A percentile compares a stretch with the other conserved stretches of the same genome.
These are phyloP conservation scores for Stichopus horrens DNA, from an alignment of 53 echinoderm and acorn worm species.

Conservation along the genomic window DNA sequence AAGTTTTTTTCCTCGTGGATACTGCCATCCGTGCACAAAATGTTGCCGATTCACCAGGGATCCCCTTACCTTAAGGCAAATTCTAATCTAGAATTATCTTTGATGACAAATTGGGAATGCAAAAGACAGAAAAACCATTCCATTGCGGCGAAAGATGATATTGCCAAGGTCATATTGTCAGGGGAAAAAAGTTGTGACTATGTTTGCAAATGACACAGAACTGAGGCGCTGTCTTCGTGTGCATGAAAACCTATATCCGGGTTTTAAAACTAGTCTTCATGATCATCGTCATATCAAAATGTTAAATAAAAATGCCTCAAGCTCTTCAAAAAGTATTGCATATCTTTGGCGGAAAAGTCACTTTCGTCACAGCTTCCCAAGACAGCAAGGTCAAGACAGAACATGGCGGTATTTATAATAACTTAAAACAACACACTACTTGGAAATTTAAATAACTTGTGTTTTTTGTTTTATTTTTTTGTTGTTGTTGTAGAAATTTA, in stretches of 20 bases:
- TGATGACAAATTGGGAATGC: constrained; percentile 32
- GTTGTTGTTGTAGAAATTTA: too few species aligned
- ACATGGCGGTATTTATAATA: background rate
- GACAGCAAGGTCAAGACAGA: constrained; percentile 6
- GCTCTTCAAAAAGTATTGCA: background rate
- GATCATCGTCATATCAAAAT: background rate
- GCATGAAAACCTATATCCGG: constrained; percentile 12
- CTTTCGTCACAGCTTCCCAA: background rate
- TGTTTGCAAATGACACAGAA: constrained; percentile 41
- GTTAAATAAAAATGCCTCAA: background rate
- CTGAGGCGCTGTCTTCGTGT: constrained; percentile 30
- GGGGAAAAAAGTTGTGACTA: constrained; percentile 42
- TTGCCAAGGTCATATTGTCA: constrained; percentile 41
- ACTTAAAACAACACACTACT: too few species aligned
- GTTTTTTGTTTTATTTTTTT: too few species aligned
- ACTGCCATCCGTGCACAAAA: constrained; percentile 7
- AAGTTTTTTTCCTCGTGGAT: background rate
- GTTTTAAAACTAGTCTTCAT: background rate
- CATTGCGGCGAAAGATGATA: constrained; percentile 34
- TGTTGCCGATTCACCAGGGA: constrained; percentile 26
- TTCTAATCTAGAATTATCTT: constrained; percentile 37
- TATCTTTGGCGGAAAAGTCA: constrained; percentile 2
- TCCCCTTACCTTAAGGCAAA: constrained; percentile 28
- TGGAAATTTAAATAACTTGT: too few species aligned
- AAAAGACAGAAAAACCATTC: constrained; percentile 24